A percentile compares a stretch with the other conserved stretches of the same genome.
Evolutionary conservation across 2,888 invertebrate genomes (phyloP).

Genomic region (Escarpia spicata): DNA sequence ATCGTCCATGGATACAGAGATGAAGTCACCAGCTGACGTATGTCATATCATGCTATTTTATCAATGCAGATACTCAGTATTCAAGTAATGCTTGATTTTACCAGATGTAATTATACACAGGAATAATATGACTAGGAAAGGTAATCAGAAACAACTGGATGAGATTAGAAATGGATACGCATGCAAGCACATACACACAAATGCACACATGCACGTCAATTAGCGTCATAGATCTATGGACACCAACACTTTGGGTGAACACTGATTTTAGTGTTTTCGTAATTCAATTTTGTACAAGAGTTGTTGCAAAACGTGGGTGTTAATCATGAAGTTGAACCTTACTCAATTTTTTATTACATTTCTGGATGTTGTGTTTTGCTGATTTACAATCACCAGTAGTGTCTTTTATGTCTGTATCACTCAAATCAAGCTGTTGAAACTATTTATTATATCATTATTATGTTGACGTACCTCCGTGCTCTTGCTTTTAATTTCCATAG

Average conservation of each 20-base stretch:
- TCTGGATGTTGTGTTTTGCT: too few relatives aligned
- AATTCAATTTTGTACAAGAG: background rate
- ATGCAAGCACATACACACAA: background rate
- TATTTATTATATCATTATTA: too few relatives aligned
- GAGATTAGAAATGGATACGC: background rate
- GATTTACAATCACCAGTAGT: too few relatives aligned
- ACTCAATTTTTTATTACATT: background rate
- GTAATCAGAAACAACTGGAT: background rate
- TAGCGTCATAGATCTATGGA: background rate
- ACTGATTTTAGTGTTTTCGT: background rate
- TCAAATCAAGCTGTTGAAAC: too few relatives aligned
- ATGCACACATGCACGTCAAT: background rate
- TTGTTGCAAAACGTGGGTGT: background rate
- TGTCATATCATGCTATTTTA: background rate
- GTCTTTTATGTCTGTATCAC: too few relatives aligned
- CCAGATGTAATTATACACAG: background rate
- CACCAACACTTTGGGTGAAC: background rate
- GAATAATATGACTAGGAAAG: background rate
- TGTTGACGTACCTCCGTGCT: too few relatives aligned
- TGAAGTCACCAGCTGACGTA: conserved; percentile 29
- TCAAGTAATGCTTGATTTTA: background rate
- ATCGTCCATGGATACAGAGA: conserved; percentile 74
- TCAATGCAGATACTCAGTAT: background rate
- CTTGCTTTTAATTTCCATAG: too few relatives aligned
- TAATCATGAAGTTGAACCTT: background rate